A percentile compares a stretch with the other conserved stretches of the same genome.
phyloP scores from a whole-genome alignment of 2,888 invertebrate species.

The Dryomyza anilis region DNA sequence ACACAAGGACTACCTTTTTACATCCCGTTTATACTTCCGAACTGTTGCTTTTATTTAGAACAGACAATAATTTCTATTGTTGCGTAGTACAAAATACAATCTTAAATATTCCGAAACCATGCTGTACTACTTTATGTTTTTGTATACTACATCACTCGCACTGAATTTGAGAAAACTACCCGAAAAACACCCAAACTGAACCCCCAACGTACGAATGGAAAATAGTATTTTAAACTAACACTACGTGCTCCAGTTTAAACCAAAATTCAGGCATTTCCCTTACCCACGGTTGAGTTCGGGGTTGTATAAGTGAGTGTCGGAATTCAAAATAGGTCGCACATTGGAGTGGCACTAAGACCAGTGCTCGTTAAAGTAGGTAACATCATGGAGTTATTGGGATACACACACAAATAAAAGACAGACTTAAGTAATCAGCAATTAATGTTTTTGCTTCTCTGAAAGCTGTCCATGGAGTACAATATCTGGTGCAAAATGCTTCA shows the following conservation, averaged over 20 bases:
- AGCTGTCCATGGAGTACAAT: no score
- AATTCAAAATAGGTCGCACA: conserved; percentile 34
- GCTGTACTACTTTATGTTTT: no score
- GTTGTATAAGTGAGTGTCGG: conserved; percentile 24
- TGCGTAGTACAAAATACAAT: not conserved
- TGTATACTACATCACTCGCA: no score
- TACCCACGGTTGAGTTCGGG: conserved; percentile 40
- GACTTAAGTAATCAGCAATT: no score
- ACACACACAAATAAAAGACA: no score
- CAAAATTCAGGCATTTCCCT: conserved; percentile 49
- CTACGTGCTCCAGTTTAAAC: conserved; percentile 36
- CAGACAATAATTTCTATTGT: not conserved
- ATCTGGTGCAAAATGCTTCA: no score
- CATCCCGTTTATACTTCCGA: conserved; percentile 5
- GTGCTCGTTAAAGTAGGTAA: no score
- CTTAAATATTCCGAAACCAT: no score
- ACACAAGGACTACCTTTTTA: not conserved
- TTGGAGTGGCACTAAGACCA: conserved; percentile 18
- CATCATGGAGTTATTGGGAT: no score
- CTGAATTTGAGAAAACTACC: conserved; percentile 29
- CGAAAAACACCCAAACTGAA: not conserved
- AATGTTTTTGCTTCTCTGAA: no score
- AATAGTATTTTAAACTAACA: conserved; percentile 44
- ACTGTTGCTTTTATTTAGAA: conserved; percentile 14
- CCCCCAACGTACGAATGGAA: conserved; percentile 41